Base-by-base conservation (phyloP, 2,797 vertebrate genomes). In the Crax fasciolata region DNA sequence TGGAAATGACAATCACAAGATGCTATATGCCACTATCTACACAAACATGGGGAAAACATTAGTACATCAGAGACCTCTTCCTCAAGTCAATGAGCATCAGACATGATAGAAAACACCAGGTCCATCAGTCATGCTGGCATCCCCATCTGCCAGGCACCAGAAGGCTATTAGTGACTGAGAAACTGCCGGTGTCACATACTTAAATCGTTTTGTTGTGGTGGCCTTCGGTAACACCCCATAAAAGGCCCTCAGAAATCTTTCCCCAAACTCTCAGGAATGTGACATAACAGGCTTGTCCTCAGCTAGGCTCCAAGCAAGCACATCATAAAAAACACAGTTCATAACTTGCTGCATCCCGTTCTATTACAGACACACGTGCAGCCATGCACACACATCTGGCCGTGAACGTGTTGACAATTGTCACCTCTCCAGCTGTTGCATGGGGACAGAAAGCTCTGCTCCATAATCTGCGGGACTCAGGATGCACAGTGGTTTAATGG, bases 201-300 rank as follows among this genome's bases (percentile, higher is more conserved):
- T 94, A 54, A 86, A 65, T 57, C 44, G 51, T n/a, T 68, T 18
- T 71, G 54, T 41, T 71, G 38, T 17, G 35, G 68, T 78, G 77
- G 49, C 70, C 43, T 76, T 20, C 77, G 81, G 46, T 32, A 77
- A 90, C 76, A 95, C 49, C 51, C 77, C 6, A 1, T 89, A 87
- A 91, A 93, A 87, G 38, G 13, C 28, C 28, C 70, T 78, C 80
- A 78, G 80, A 90, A 89, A 55, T 20, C 62, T 75, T 88, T 70
- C 44, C 39, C 74, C 58, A 81, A 35, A 55, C 66, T 94, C 73
- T 81, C 39, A 88, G 66, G 80, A 94, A 94, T 59, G 76, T 62
- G 55, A 68, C 55, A 77, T 57, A 66, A 86, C 59, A 65, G 48
- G 8, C 58, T 62, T 48, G 18, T 81, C 74, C 59, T 66, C 76